A percentile compares a stretch with the other conserved stretches of the same genome.
phyloP scores from a whole-genome alignment of 2,113 vertebrate genomes.

The Electrona antarctica region DNA sequence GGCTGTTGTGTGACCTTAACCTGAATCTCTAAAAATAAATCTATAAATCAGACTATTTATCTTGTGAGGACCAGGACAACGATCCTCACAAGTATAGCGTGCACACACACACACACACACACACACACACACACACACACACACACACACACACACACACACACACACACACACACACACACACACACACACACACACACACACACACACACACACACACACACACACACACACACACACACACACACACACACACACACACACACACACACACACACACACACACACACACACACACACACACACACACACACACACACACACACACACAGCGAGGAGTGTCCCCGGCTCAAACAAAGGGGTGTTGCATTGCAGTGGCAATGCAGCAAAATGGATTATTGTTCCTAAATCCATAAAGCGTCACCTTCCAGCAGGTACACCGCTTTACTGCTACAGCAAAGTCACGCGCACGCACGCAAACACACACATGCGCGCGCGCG shows the following conservation, averaged over 20 bases:
- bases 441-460: slow-evolving; percentile 24
- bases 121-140: slow-evolving; percentile 12
- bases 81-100: too few relatives aligned
- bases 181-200: slow-evolving; percentile 19
- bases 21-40: too few relatives aligned
- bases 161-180: slow-evolving; percentile 16
- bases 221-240: too few relatives aligned
- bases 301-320: slow-evolving; percentile 13
- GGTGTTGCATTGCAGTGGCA: slow-evolving; percentile 76
- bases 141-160: slow-evolving; percentile 25
- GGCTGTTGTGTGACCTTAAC: too few relatives aligned
- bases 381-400: slow-evolving; percentile 71
- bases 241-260: too few relatives aligned
- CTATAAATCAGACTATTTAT: too few relatives aligned
- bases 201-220: slow-evolving; percentile 17
- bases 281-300: slow-evolving; percentile 20
- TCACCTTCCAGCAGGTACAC: slow-evolving; percentile 14
- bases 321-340: slow-evolving; percentile 29
- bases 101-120: slow-evolving; percentile 19
- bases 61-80: too few relatives aligned
- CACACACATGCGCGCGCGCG: not conserved
- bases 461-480: not conserved
- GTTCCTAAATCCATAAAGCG: slow-evolving; percentile 52
- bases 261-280: too few relatives aligned
- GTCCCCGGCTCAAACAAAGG: slow-evolving; percentile 52